Evolutionary conservation across 2,113 vertebrate species (phyloP).

Genomic region (Proterorhinus semilunaris): DNA sequence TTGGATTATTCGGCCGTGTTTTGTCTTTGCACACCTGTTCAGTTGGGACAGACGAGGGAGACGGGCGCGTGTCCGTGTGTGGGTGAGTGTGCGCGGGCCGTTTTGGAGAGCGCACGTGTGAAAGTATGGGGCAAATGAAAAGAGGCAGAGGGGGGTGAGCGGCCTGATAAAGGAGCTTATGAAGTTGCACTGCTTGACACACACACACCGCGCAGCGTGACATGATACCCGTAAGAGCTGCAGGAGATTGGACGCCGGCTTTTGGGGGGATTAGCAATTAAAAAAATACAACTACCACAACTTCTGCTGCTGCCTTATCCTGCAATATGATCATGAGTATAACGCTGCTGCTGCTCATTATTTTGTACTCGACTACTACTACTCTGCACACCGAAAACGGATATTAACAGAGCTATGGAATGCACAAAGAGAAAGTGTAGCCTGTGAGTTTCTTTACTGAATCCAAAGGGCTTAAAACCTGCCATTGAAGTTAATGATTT

Average conservation of each 20-base stretch:
- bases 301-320: background rate
- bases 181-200: conserved; percentile 57
- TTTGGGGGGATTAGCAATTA: background rate
- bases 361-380: too few relatives aligned
- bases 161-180: conserved; percentile 66
- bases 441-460: too few relatives aligned
- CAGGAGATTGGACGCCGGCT: conserved; percentile 54
- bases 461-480: too few relatives aligned
- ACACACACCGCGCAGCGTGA: conserved; percentile 61
- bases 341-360: background rate
- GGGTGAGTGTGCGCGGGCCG: background rate
- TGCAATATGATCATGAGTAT: background rate
- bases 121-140: conserved; percentile 60
- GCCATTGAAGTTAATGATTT: too few relatives aligned
- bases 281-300: background rate
- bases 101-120: conserved; percentile 35
- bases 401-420: too few relatives aligned
- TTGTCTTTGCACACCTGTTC: conserved; percentile 50
- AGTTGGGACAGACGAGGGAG: conserved; percentile 33
- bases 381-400: too few relatives aligned
- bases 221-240: conserved; percentile 70
- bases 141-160: conserved; percentile 44
- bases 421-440: too few relatives aligned
- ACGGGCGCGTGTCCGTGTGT: background rate
- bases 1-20: conserved; percentile 34